Evolutionary conservation across 2,113 vertebrate genomes (phyloP).

Genomic region (Hypocryptadius cinnamomeus): DNA sequence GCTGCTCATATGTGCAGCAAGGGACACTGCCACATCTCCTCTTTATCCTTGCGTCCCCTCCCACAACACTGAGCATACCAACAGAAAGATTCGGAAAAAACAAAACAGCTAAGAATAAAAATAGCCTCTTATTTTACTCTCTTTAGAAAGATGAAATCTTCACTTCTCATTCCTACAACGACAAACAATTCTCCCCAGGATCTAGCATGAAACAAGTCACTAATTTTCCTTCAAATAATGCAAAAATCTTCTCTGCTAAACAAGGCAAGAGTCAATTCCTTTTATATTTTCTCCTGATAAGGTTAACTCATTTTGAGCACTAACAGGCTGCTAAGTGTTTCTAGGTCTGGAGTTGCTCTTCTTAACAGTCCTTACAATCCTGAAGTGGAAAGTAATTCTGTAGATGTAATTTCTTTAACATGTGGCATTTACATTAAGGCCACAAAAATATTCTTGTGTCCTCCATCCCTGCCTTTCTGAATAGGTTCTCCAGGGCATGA

Average conservation of each 20-base stretch:
- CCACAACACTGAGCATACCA: background rate
- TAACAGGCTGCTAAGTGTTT: background rate
- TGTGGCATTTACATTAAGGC: constrained; percentile 49
- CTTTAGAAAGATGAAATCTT: background rate
- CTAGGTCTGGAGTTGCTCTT: background rate
- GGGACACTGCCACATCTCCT: background rate
- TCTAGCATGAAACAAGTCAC: background rate
- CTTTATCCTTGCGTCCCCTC: fast-evolving
- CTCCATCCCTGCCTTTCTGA: background rate
- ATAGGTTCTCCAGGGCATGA: background rate
- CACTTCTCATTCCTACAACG: background rate
- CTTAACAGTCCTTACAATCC: background rate
- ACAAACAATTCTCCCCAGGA: background rate
- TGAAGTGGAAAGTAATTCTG: constrained; percentile 33
- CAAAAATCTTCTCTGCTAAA: background rate
- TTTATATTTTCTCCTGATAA: background rate
- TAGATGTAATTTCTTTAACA: constrained; percentile 55
- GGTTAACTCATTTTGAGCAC: background rate
- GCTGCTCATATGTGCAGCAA: background rate
- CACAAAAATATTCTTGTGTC: constrained; percentile 15
- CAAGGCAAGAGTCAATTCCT: background rate
- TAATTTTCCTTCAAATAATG: background rate
- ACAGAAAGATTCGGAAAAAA: background rate
- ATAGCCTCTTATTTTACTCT: background rate
- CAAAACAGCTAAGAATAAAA: background rate